Base-by-base conservation (phyloP, 2,113 vertebrate genomes). In the Macrotus californicus region DNA sequence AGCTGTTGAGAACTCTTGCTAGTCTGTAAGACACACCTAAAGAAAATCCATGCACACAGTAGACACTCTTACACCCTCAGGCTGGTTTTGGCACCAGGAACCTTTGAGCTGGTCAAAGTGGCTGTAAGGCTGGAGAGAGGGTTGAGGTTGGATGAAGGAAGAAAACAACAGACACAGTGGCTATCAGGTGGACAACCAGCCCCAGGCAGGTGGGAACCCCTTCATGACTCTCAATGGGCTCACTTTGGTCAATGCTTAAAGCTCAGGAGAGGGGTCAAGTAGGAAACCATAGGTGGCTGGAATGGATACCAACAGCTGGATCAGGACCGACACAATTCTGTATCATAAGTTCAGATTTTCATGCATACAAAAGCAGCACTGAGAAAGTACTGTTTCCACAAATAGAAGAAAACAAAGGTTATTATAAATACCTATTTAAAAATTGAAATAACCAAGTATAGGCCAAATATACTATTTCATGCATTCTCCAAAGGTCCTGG, bases 401-500 rank as follows among this genome's bases (percentile, higher is more conserved):
- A 73, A 50, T 14, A 73, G 36, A 3, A 34, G 64, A 90, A 94
- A 70, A n/a, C 26, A 39, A 22, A 39, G 3, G 2, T 39, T 79
- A 56, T 94, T 88, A 77, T 70, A 59, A 94, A 88, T n/a, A 86
- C 19, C n/a, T 66, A 31, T 67, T 87, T 86, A 56, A 89, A 70
- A 91, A 67, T 24, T 24, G 34, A 81, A 92, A 76, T 34, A 80
- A 85, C 31, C 46, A 86, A n/a, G 18, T 52, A 14, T 29, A 67
- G 50, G 76, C 46, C 21, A 92, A 59, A 67, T 41, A 41, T 18
- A 43, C 31, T 67, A 69, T 48, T 54, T 26, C 34, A 29, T 43
- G 13, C 72, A 54, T 54, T 52, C 66, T 66, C 43, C 39, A n/a
- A 61, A 91, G 29, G 19, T 64, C 75, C 22, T 34, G 46, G 29